Evolutionary conservation across 2,113 vertebrate species (phyloP).

Genomic region (human): DNA sequence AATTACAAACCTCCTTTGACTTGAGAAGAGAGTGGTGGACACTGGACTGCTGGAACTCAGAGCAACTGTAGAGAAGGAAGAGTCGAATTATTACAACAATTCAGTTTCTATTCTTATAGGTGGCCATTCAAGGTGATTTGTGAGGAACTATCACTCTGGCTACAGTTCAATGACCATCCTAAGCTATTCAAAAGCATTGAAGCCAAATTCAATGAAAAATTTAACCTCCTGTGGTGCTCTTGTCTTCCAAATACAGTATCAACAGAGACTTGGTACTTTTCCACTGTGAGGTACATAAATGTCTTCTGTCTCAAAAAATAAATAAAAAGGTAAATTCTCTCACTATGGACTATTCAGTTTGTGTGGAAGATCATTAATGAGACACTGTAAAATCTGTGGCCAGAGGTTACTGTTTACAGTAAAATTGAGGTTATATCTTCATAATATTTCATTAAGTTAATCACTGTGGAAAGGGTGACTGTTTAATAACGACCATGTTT

Average conservation of each 20-base stretch:
- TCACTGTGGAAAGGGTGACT: not conserved
- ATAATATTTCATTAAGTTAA: not conserved
- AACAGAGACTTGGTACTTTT: not conserved
- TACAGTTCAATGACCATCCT: not conserved
- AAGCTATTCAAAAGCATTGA: constrained; percentile 14
- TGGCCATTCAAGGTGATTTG: constrained; percentile 7
- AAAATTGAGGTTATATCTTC: not conserved
- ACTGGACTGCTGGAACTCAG: not conserved
- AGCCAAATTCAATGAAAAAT: not conserved
- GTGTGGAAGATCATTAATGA: not conserved
- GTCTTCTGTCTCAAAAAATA: not conserved
- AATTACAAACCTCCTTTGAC: not conserved
- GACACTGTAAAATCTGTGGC: not conserved
- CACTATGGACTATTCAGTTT: not conserved
- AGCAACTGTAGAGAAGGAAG: not conserved
- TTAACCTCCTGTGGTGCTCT: not conserved
- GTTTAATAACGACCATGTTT: not conserved
- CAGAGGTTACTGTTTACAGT: not conserved
- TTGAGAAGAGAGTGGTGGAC: not conserved
- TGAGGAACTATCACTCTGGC: not conserved
- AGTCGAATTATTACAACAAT: not conserved
- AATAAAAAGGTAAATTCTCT: not conserved
- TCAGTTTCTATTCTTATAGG: not conserved
- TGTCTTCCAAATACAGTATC: not conserved
- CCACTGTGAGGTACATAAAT: not conserved